Conservation (phyloP, 2,797 vertebrate species). For the Helicolenus hilgendorfi region DNA sequence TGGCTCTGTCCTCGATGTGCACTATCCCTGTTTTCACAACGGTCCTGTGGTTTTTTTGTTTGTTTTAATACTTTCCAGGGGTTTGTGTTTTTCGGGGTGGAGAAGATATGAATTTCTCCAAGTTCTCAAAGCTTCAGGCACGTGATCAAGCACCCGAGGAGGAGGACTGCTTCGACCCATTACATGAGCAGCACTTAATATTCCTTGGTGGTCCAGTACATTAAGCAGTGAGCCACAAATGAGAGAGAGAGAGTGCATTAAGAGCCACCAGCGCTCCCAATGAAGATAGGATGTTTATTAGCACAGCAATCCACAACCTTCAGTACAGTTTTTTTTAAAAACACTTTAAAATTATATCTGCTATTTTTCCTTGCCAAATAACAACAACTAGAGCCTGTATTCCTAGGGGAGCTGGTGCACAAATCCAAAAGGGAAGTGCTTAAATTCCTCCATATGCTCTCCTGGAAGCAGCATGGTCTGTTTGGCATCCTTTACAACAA, state of each 20-base stretch:
- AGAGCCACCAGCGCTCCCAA: slow-evolving; percentile 29
- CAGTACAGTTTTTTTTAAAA: background rate
- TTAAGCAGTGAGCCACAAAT: slow-evolving; percentile 40
- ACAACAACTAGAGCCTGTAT: slow-evolving; percentile 10
- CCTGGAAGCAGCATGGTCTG: slow-evolving; percentile 56
- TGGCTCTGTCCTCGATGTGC: slow-evolving; percentile 57
- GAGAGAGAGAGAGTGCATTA: slow-evolving; percentile 28
- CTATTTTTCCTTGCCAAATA: slow-evolving; percentile 1
- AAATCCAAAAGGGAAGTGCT: slow-evolving; percentile 68
- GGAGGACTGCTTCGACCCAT: slow-evolving; percentile 30
- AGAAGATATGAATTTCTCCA: slow-evolving; percentile 66
- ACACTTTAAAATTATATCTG: background rate
- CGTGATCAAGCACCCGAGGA: slow-evolving; percentile 20
- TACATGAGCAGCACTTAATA: slow-evolving; percentile 49
- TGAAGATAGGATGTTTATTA: slow-evolving; percentile 42
- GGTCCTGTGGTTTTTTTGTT: slow-evolving; percentile 51
- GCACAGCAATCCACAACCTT: background rate
- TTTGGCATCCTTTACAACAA: slow-evolving; percentile 61
- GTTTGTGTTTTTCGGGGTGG: slow-evolving; percentile 70
- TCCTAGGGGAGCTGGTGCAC: background rate
- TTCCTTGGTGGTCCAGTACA: slow-evolving; percentile 40
- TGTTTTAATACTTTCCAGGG: slow-evolving; percentile 80
- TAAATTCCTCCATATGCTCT: slow-evolving; percentile 57
- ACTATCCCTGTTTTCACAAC: slow-evolving; percentile 75
- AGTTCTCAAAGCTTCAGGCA: slow-evolving; percentile 34